These are phyloP conservation scores for Neolamprologus ventralis DNA, from an alignment of 2,113 vertebrate genomes.

Conservation along the genomic window DNA sequence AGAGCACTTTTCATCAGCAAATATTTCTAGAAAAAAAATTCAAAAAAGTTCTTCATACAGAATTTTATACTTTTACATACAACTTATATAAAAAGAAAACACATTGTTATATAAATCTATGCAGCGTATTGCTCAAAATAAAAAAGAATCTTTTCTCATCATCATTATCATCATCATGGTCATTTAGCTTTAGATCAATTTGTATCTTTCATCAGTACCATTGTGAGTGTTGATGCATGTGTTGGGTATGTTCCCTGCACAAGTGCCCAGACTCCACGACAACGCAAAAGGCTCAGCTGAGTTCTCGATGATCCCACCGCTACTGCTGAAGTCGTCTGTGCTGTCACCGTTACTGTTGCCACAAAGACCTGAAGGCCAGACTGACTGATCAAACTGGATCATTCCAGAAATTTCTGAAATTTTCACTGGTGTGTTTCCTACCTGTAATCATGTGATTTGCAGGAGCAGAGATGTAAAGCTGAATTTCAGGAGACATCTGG, in stretches of 20 bases:
- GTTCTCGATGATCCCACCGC: slow-evolving; percentile 60
- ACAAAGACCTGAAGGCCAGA: slow-evolving; percentile 62
- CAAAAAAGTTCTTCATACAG: neutral
- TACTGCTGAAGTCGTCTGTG: slow-evolving; percentile 65
- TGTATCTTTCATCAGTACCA: slow-evolving; percentile 49
- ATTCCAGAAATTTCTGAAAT: neutral
- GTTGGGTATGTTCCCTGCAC: neutral
- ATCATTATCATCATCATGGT: neutral
- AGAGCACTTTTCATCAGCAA: slow-evolving; percentile 67
- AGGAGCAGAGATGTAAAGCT: slow-evolving; percentile 59
- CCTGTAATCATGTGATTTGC: neutral
- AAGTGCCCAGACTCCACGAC: slow-evolving; percentile 57
- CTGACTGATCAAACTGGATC: neutral
- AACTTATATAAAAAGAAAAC: neutral
- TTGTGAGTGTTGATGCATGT: slow-evolving; percentile 68
- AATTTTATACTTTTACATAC: neutral
- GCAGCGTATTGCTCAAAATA: neutral
- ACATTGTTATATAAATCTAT: neutral
- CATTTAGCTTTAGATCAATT: neutral
- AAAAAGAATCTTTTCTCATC: neutral
- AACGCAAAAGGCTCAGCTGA: slow-evolving; percentile 44
- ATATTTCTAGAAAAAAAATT: slow-evolving; percentile 60
- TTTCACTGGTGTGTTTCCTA: neutral
- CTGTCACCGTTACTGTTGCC: slow-evolving; percentile 66
- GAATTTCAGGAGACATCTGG: slow-evolving; percentile 63